phyloP scores from a whole-genome alignment of 1,140 invertebrate genomes.

The Diuraphis noxia region DNA sequence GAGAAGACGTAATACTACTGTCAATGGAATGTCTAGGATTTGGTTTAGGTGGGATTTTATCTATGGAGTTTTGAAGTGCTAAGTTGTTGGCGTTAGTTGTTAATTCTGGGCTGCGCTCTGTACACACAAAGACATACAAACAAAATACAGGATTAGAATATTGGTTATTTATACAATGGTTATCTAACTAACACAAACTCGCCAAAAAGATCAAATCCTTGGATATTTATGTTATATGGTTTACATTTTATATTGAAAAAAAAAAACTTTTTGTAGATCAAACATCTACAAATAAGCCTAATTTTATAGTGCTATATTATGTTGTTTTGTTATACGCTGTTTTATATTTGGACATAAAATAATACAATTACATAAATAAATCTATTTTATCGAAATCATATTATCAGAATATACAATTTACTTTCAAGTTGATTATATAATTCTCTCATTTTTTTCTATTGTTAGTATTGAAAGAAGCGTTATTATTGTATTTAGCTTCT shows the following conservation, averaged over 20 bases:
- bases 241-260: neutral
- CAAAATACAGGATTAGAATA: constrained; percentile 47
- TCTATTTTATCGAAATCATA: neutral
- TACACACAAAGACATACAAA: constrained; percentile 49
- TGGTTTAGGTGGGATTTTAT: constrained; percentile 59
- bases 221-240: constrained; percentile 1
- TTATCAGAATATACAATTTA: neutral
- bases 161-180: constrained; percentile 33
- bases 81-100: constrained; percentile 49
- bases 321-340: constrained; percentile 33
- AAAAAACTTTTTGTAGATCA: neutral
- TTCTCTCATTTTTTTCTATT: neutral
- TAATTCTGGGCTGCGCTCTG: constrained; percentile 51
- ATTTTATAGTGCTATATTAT: constrained; percentile 4
- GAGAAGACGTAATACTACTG: constrained; percentile 33
- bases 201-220: constrained; percentile 33
- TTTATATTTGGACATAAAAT: constrained; percentile 3
- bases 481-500: neutral
- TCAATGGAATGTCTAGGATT: constrained; percentile 59
- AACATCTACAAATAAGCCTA: neutral
- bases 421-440: neutral
- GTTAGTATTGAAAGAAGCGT: constrained; percentile 44
- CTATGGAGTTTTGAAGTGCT: constrained; percentile 33
- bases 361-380: neutral
- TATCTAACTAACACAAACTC: constrained; percentile 40